Evolutionary conservation across 2,113 vertebrate species (phyloP).

Genomic region (Reinhardtius hippoglossoides): DNA sequence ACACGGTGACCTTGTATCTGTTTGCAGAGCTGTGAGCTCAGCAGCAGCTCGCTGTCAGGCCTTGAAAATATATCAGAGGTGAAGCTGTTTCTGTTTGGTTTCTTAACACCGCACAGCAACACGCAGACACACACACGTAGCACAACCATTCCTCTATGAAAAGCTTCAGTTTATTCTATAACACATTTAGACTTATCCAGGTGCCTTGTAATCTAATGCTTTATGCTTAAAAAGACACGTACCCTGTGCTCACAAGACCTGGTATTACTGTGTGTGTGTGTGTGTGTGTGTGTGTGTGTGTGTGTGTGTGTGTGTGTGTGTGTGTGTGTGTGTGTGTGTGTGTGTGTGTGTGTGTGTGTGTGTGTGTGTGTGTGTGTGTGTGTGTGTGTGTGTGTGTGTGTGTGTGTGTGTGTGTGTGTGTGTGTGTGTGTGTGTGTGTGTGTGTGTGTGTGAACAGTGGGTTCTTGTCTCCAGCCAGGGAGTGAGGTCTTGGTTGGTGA

Average conservation of each 20-base stretch:
- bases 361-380: conserved; percentile 10
- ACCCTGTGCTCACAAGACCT: too few species aligned
- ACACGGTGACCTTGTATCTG: conserved; percentile 56
- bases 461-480: conserved; percentile 51
- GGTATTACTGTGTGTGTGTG: neutral
- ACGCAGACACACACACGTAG: neutral
- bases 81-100: conserved; percentile 40
- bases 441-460: conserved; percentile 50
- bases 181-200: neutral
- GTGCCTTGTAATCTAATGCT: too few species aligned
- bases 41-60: conserved; percentile 52
- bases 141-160: conserved; percentile 5
- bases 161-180: neutral
- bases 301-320: conserved; percentile 10
- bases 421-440: conserved; percentile 7
- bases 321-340: conserved; percentile 10
- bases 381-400: conserved; percentile 7
- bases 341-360: conserved; percentile 10
- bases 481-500: conserved; percentile 45
- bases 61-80: conserved; percentile 41
- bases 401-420: conserved; percentile 13
- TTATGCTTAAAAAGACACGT: too few species aligned
- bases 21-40: conserved; percentile 60
- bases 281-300: neutral
- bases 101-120: conserved; percentile 10